phyloP scores from a whole-genome alignment of 2,113 vertebrate species.

The Cranoglanis bouderius region DNA sequence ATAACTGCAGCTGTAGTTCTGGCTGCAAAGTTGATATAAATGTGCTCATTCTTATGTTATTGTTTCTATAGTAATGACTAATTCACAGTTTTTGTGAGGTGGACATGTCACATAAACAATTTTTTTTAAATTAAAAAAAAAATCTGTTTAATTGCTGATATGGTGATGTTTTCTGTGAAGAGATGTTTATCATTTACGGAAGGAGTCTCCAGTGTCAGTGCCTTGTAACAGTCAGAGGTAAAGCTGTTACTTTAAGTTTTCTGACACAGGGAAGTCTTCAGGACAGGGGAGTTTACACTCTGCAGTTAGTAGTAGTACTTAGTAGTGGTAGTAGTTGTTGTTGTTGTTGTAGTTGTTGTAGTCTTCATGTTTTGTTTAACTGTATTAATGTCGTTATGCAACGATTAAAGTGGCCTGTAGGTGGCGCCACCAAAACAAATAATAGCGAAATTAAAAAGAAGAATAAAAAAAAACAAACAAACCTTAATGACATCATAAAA shows the following conservation, averaged over 20 bases:
- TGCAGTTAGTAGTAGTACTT: background rate
- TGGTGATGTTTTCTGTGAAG: background rate
- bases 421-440: background rate
- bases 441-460: background rate
- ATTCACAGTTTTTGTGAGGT: background rate
- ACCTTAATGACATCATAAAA: background rate
- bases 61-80: background rate
- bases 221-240: background rate
- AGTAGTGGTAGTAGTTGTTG: background rate
- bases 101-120: background rate
- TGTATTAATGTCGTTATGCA: background rate
- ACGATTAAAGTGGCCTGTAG: constrained; percentile 3
- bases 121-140: too few species aligned
- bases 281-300: background rate
- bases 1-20: background rate
- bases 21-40: background rate
- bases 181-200: background rate
- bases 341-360: background rate
- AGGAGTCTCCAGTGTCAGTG: background rate
- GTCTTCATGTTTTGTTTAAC: background rate
- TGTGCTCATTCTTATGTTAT: background rate
- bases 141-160: background rate
- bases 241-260: background rate
- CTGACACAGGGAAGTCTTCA: background rate
- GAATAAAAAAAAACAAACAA: too few species aligned